Base-by-base conservation (phyloP, 2,797 vertebrate species). In the Nannoperca obscura region DNA sequence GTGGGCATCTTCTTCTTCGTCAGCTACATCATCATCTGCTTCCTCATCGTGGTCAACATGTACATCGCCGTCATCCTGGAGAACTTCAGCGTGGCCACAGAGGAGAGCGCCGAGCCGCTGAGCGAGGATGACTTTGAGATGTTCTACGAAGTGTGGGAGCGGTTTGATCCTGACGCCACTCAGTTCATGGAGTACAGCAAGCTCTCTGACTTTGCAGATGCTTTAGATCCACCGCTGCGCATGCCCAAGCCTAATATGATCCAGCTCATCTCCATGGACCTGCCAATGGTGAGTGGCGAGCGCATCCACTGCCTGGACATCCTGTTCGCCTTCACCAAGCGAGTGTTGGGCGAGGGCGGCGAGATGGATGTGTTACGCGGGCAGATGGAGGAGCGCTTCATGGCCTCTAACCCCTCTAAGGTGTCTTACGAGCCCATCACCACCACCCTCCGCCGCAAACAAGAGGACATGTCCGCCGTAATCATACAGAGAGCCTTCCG, bases 61-160 rank as follows among this genome's bases (percentile, higher is more conserved):
- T 98, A 99, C 92, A 99, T 99, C 4, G 97, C 97, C 5, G 97
- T 99, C 82, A 99, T 99, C 91, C 89, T 99, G 93, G 97, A 99
- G 95, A 99, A 99, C 94, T 99, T 99, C 92, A 97, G 97, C 17
- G 97, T 98, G 47, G 98, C 98, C 7, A 99, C 97, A 0, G 97
- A 99, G 83, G 98, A 99, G 88, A 99, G 98, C 0, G 96, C 97
- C 0, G 98, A 99, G 83, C 98, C 97, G 0, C 92, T 99, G 74
- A 92, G 98, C 0, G 98, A 99, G 92, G 98, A 99, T 2, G 98
- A 99, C 84, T 98, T 99, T 60, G 98, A 99, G 89, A 99, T 98
- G 97, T 99, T 99, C 90, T 99, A 99, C 4, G 97, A 99, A 19
- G 97, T 99, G 0, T 99, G 98, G 98, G 98, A 99, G 63, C 97